Evolutionary conservation across 2,113 vertebrate genomes (phyloP), one percentile per base, ranked within the genome.

Genomic region (Syrmaticus mikado): DNA sequence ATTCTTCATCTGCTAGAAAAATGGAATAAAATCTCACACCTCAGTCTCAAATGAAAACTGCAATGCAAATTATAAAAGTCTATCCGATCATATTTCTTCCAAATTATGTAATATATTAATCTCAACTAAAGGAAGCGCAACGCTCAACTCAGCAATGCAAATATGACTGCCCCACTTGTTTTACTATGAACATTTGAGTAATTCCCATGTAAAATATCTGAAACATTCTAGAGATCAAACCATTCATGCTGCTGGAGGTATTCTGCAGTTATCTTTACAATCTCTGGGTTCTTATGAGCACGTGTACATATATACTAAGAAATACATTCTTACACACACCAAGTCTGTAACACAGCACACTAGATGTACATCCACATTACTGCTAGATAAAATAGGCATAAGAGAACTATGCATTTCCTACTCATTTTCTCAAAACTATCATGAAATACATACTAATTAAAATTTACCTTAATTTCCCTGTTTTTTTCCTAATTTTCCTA

Each of bases 11-110:
- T 55, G 65, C 45, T 87, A 87, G 87, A 72, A 79, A 91, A 85
- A 27, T n/a, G 48, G 22, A 89, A 87, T 61, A 79, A 93, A 90
- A 87, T 62, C 58, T 94, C 71, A 79, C 89, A 84, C 81, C 67
- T 91, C 72, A 13, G 68, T 93, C 91, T 94, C 85, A 80, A 74
- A 58, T 5, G 45, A 85, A 92, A 94, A 89, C 18, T 64, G 71
- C 50, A 87, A 18, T 46, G 28, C 55, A 87, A 80, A 60, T 80
- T 40, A 82, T 21, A 50, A 13, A 85, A 78, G 65, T 76, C 53
- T 34, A 24, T 75, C 86, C 40, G 48, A 82, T 15, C 28, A 61
- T 25, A 38, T 79, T 87, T 85, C 72, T 92, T n/a, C 30, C 82
- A 80, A 57, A 71, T 46, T 67, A 34, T n/a, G 38, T 30, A 92